Conservation (phyloP, 2,113 vertebrate species). For the Crotalus horridus region DNA sequence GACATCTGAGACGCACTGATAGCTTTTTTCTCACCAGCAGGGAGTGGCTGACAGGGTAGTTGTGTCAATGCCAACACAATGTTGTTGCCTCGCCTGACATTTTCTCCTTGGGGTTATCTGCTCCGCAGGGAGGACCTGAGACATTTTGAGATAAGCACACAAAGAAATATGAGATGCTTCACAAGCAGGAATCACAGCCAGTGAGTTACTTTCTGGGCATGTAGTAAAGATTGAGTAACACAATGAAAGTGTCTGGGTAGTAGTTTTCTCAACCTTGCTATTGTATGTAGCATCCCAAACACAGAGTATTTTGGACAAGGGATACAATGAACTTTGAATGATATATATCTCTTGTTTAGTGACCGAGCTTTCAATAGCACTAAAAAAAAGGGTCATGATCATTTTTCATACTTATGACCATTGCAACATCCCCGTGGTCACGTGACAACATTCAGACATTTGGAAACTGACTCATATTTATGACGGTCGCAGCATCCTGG, state of each 20-base stretch:
- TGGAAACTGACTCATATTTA: no score
- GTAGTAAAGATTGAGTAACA: background rate
- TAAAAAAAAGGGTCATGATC: no score
- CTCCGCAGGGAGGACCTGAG: background rate
- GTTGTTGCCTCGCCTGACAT: constrained; percentile 39
- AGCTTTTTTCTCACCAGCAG: constrained; percentile 37
- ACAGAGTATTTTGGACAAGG: background rate
- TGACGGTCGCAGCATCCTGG: no score
- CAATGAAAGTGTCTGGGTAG: no score
- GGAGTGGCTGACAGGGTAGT: background rate
- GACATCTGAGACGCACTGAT: constrained; percentile 22
- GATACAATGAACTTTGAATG: background rate
- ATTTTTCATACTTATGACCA: no score
- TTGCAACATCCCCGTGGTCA: no score
- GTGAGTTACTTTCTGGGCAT: background rate
- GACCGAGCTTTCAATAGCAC: no score
- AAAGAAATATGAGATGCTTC: background rate
- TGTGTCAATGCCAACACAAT: constrained; percentile 28
- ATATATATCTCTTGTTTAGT: background rate
- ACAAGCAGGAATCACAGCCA: background rate
- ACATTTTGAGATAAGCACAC: background rate
- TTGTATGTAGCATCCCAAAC: background rate
- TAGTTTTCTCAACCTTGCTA: background rate
- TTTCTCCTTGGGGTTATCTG: background rate
- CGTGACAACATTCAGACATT: no score